Evolutionary conservation across 2,888 invertebrate species (phyloP), one percentile per base, ranked within the genome.

Genomic region (Pristionchus maxplancki): DNA sequence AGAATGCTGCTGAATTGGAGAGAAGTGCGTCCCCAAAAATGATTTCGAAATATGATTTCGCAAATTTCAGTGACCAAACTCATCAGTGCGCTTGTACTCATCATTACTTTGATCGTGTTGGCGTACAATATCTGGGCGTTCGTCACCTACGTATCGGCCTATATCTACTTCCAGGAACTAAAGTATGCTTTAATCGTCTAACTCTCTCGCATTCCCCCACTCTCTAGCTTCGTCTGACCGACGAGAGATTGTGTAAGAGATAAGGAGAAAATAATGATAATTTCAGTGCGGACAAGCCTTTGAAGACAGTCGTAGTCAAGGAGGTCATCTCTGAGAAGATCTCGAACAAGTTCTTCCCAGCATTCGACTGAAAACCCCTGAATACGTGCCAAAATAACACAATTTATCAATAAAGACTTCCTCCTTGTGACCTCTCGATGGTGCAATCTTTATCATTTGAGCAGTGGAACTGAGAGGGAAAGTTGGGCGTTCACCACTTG

Each of bases 91-190:
- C 3, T 28, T 1, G 44, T 9, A 2, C 13, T 48, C 11, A 6
- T 78, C 15, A 0, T 78, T 48, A 78, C 44, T 5, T 2, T 44
- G 9, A n/a, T 78, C 6, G n/a, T 78, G 0, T 15, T 78, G 0
- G 78, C 78, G 15, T 78, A 78, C 78, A 48, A 40, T 28, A 78
- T 78, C 44, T 78, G 78, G 78, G 71, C 40, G 40, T 17, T 37
- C 20, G 40, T 74, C 5, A 40, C 40, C 1, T 74, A 74, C 40
- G 13, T 17, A 5, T 40, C 31, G 0, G 15, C 24, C 4, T 74
- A 74, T 40, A 78, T 44, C 44, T 40, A 44, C 78, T 48, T 78
- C 48, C 78, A 78, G 78, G 78, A 78, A n/a, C n/a, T 48, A 6
- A 24, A 28, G 78, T 78, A 37, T 3, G 71, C 15, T 64, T 28